These are phyloP conservation scores for Rhinolophus ferrumequinum DNA, from an alignment of 2,113 vertebrate genomes.

Conservation along the genomic window DNA sequence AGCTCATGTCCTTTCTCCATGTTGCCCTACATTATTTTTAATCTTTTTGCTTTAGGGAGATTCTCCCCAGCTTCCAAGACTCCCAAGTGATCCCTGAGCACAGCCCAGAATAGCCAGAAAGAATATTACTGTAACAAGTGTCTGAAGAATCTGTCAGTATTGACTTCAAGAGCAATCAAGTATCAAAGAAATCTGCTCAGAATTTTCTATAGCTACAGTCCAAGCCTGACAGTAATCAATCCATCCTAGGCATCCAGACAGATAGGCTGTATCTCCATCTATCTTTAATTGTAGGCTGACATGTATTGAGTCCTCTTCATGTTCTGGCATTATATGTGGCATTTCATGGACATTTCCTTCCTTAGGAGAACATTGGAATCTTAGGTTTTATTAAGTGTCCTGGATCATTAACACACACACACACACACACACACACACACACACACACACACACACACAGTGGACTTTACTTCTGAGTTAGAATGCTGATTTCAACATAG, in stretches of 20 bases:
- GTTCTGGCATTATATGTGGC: neutral
- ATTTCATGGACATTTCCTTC: neutral
- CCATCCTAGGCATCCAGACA: neutral
- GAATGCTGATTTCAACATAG: neutral
- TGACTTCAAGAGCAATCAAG: neutral
- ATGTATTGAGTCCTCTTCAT: neutral
- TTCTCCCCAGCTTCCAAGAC: neutral
- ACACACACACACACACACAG: neutral
- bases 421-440: neutral
- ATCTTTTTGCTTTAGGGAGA: neutral
- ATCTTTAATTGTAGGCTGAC: neutral
- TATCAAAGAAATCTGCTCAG: neutral
- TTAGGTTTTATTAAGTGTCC: neutral
- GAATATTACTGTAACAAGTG: neutral
- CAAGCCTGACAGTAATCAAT: neutral
- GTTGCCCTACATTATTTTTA: neutral
- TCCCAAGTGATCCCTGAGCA: neutral
- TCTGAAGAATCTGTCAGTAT: neutral
- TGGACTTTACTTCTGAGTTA: neutral
- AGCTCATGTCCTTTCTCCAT: neutral
- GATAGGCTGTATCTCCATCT: neutral
- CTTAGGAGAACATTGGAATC: neutral
- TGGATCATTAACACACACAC: neutral
- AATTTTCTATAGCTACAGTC: neutral
- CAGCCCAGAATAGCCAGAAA: neutral